phyloP scores from a whole-genome alignment of 2,113 vertebrate species.

The Chionis minor region DNA sequence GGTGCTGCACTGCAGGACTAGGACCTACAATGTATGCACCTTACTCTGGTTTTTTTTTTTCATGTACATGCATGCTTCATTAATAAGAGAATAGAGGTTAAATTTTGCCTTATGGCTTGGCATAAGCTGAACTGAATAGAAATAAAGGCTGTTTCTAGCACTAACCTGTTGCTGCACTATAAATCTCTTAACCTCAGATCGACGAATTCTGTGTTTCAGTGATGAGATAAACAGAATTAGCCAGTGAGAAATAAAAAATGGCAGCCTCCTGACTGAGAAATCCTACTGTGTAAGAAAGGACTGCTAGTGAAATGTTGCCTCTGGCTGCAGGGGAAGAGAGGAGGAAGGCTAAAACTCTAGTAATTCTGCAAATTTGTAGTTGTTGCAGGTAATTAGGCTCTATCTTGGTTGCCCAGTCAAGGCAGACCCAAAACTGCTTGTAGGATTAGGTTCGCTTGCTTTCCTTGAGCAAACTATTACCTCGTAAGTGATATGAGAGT shows the following conservation, averaged over 20 bases:
- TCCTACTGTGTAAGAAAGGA: background rate
- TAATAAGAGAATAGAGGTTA: background rate
- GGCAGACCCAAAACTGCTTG: background rate
- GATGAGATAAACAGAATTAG: background rate
- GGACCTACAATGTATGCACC: background rate
- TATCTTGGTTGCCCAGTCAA: background rate
- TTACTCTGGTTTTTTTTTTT: background rate
- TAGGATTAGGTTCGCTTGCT: background rate
- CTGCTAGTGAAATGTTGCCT: background rate
- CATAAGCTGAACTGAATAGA: background rate
- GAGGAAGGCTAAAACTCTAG: background rate
- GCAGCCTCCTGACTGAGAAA: background rate
- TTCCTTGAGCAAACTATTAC: background rate
- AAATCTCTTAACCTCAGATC: background rate
- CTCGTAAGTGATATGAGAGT: background rate
- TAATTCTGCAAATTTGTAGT: slow-evolving; percentile 12
- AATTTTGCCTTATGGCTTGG: background rate
- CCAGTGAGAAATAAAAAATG: background rate
- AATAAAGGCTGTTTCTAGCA: background rate
- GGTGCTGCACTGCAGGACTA: background rate
- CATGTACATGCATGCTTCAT: background rate
- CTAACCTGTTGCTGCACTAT: background rate
- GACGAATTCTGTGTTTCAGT: background rate
- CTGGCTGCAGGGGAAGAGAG: background rate
- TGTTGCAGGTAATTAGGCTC: slow-evolving; percentile 48